Base-by-base conservation (phyloP, 2,113 vertebrate genomes). In the Origma solitaria region DNA sequence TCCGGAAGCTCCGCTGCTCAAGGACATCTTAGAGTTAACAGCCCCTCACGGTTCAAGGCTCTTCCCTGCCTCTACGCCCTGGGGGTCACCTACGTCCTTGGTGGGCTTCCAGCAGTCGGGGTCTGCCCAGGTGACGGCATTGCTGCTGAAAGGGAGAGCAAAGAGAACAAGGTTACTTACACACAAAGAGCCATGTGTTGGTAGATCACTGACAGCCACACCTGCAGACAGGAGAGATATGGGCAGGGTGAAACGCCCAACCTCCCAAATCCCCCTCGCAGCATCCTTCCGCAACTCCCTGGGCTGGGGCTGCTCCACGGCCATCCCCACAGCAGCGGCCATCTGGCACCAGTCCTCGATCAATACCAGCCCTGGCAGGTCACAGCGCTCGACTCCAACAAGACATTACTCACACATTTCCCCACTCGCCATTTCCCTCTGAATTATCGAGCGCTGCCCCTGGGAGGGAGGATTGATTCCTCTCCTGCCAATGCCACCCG, bases 11-110 rank as follows among this genome's bases (percentile, higher is more conserved):
- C 99, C 99, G 98, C 99, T 98, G 99, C 99, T 99, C 99, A 99
- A 99, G 99, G 99, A 99, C 99, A 99, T 99, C 99, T 99, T 99
- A 99, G 99, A 99, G 98, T 99, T 99, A 99, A 98, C 98, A 90
- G 98, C 98, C 99, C 97, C 97, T 98, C 98, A 95, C 98, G 66
- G 96, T 98, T 98, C 97, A 97, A 98, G 97, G 97, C 96, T 98
- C 97, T 98, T 98, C 96, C 97, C 97, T 92, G 98, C 97, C 98
- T 97, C 97, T 97, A 83, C 13, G 77, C 96, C 97, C 97, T 97
- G 92, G 78, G 96, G 96, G 95, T 97, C 96, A 98, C 98, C 98
- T 99, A 98, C 92, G 96, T 98, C 97, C 98, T 98, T 97, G 96
- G 96, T 97, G 98, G 97, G 97, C 98, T 98, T 98, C 98, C 97